Conservation (phyloP, 2,113 vertebrate species). For the Sander lucioperca region DNA sequence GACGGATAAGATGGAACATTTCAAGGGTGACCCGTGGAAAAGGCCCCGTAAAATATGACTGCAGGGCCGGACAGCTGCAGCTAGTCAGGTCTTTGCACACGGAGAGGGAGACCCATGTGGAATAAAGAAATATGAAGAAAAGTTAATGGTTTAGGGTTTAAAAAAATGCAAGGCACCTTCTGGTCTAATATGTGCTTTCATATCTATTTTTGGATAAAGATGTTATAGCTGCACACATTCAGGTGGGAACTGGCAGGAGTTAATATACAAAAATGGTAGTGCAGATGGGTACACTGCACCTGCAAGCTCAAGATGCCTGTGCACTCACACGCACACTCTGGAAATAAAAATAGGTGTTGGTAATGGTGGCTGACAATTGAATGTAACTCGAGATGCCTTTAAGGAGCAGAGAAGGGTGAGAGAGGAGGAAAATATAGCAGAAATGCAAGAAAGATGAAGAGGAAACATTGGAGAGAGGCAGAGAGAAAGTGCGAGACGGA, state of each 20-base stretch:
- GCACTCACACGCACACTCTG: neutral
- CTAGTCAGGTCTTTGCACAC: neutral
- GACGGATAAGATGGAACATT: constrained; percentile 55
- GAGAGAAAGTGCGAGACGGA: constrained; percentile 10
- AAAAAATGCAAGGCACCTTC: constrained; percentile 13
- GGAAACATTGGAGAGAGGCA: constrained; percentile 19
- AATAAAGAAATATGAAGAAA: constrained; percentile 12
- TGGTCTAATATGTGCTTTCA: neutral
- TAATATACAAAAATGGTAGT: neutral
- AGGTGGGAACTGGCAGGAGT: constrained; percentile 1
- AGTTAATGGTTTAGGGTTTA: constrained; percentile 19
- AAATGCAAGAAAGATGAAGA: constrained; percentile 9
- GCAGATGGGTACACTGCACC: constrained; percentile 2
- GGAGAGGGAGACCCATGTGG: neutral
- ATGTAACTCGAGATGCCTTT: neutral
- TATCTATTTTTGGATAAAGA: constrained; percentile 31
- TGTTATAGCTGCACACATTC: neutral
- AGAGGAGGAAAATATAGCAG: constrained; percentile 1
- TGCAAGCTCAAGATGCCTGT: neutral
- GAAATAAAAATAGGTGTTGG: constrained; percentile 21
- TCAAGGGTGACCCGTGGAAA: constrained; percentile 39
- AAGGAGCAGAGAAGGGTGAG: constrained; percentile 15
- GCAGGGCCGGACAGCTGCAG: neutral
- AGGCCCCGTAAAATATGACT: constrained; percentile 18
- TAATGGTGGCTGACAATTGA: constrained; percentile 31